Conservation (phyloP, 2,113 vertebrate species). For the Takifugu flavidus region DNA sequence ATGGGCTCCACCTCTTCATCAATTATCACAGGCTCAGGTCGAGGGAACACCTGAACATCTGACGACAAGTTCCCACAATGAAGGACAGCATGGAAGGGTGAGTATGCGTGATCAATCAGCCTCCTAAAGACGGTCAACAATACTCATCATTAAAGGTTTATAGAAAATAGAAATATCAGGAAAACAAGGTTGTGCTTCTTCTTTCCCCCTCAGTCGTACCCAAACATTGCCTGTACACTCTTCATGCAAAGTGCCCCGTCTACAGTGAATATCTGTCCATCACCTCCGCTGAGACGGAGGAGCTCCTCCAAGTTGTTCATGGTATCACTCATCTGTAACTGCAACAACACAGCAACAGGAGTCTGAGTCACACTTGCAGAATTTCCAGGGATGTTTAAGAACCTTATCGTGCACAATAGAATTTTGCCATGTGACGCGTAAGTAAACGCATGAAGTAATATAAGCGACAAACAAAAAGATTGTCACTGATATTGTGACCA, state of each 20-base stretch:
- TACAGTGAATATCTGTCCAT: conserved; percentile 94
- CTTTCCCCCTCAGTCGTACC: conserved; percentile 60
- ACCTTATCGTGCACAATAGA: too few species aligned
- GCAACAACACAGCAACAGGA: conserved; percentile 19
- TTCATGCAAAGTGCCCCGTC: conserved; percentile 95
- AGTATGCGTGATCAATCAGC: conserved; percentile 93
- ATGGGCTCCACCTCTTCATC: conserved; percentile 95
- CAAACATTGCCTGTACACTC: conserved; percentile 97
- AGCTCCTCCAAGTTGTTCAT: conserved; percentile 92
- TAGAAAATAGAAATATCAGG: neutral
- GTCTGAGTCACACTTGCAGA: neutral
- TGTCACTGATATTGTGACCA: too few species aligned
- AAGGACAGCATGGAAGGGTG: conserved; percentile 92
- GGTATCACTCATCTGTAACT: conserved; percentile 91
- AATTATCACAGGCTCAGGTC: conserved; percentile 88
- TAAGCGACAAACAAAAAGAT: too few species aligned
- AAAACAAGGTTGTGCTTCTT: neutral
- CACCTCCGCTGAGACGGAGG: conserved; percentile 88
- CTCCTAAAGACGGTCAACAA: conserved; percentile 73
- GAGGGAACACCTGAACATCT: conserved; percentile 96
- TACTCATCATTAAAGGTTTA: neutral
- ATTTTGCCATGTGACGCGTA: too few species aligned
- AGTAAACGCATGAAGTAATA: too few species aligned
- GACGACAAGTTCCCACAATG: conserved; percentile 94
- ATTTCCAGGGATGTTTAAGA: too few species aligned